Base-by-base conservation (phyloP, 2,113 vertebrate genomes). In the Erythrocebus patas region DNA sequence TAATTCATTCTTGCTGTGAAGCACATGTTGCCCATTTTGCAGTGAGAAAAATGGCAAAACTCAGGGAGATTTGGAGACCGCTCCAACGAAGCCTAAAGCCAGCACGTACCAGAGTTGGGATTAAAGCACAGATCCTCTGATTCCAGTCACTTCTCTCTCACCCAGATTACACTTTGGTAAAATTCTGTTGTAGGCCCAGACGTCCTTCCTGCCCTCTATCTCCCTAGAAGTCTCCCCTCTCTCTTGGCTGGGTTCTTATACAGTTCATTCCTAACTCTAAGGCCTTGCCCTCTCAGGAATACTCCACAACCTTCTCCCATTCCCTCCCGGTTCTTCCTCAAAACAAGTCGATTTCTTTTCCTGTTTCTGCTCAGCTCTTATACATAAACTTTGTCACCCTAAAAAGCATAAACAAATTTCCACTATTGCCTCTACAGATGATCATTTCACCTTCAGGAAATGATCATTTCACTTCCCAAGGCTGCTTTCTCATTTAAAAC, bases 151-250 rank as follows among this genome's bases (percentile, higher is more conserved):
- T 35, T n/a, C 35, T 38, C 2, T n/a, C 61, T 86, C 22, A 59
- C 18, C 66, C 59, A 27, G 0, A n/a, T 52, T 32, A 76, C 73
- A 91, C 32, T 83, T 16, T 73, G 73, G 48, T 68, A 43, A 64
- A 78, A 72, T 75, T 78, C 81, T 72, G 45, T 27, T 27, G 40
- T n/a, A 48, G 22, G 32, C 1, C 13, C 3, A 9, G 50, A 43
- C 0, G 11, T 35, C 20, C 2, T 14, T 55, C 12, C 17, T 32
- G 45, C 1, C 22, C 66, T 40, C 17, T 20, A 2, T 8, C 3
- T n/a, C 4, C 5, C 3, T 1, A 8, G 95, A 55, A 83, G 45
- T 1, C 35, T 68, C 45, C 35, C 14, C 3, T 81, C 57, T 89
- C 59, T 9, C 9, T 35, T 35, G n/a, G 2, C 59, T 72, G 40